Evolutionary conservation across 2,113 vertebrate species (phyloP).

Genomic region (Pogona vitticeps): DNA sequence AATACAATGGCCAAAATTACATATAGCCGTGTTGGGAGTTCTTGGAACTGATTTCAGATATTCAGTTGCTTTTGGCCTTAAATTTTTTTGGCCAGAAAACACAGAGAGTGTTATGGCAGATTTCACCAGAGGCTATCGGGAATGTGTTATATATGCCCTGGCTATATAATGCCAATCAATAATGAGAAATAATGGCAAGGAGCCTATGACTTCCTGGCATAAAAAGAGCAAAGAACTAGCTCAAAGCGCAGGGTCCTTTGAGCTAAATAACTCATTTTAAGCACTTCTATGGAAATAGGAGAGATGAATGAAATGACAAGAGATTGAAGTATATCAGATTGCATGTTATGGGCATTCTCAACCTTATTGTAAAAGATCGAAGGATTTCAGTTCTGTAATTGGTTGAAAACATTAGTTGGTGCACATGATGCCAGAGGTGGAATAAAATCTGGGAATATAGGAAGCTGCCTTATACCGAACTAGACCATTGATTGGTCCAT

Average conservation of each 20-base stretch:
- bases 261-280: background rate
- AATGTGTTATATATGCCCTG: slow-evolving; percentile 7
- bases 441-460: background rate
- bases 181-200: background rate
- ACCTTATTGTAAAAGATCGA: background rate
- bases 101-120: slow-evolving; percentile 4
- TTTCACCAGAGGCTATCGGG: slow-evolving; percentile 7
- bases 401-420: background rate
- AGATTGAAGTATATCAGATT: background rate
- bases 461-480: background rate
- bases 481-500: background rate
- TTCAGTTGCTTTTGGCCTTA: background rate
- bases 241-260: background rate
- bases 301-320: background rate
- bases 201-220: background rate
- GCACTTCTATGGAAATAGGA: background rate
- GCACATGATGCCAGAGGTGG: background rate
- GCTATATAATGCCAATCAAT: slow-evolving; percentile 16
- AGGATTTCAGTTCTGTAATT: background rate
- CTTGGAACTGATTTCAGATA: slow-evolving; percentile 32
- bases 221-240: background rate
- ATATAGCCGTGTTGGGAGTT: background rate
- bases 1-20: slow-evolving; percentile 27
- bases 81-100: slow-evolving; percentile 30
- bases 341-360: background rate